Evolutionary conservation across 2,113 vertebrate species (phyloP).

Genomic region (Nothoprocta pentlandii): DNA sequence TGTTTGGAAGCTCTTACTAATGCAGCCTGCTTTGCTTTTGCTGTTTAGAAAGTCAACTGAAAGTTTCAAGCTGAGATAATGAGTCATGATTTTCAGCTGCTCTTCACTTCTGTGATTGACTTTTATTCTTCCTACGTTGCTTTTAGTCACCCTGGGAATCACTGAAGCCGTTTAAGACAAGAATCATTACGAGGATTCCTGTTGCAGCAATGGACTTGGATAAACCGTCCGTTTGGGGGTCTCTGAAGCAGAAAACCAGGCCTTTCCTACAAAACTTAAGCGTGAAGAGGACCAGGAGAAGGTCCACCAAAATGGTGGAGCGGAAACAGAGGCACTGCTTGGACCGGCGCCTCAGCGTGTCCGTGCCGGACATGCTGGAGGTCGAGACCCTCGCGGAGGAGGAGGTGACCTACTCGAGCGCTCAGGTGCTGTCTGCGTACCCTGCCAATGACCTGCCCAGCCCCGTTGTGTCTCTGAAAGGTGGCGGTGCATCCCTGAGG

Average conservation of each 20-base stretch:
- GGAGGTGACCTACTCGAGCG: constrained; percentile 11
- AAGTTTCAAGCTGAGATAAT: constrained; percentile 48
- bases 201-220: constrained; percentile 80
- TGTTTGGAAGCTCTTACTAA: constrained; percentile 37
- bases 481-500: constrained; percentile 47
- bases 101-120: constrained; percentile 50
- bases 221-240: constrained; percentile 81
- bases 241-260: constrained; percentile 80
- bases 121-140: constrained; percentile 14
- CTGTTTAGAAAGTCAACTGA: constrained; percentile 21
- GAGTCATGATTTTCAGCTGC: constrained; percentile 27
- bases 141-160: constrained; percentile 39
- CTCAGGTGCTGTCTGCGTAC: constrained; percentile 46
- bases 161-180: background rate
- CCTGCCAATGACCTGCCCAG: constrained; percentile 72
- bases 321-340: constrained; percentile 35
- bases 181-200: background rate
- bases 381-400: constrained; percentile 57
- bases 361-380: constrained; percentile 80
- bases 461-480: constrained; percentile 49
- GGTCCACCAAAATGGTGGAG: constrained; percentile 56
- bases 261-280: constrained; percentile 78
- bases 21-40: background rate
- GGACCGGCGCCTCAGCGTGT: constrained; percentile 80
- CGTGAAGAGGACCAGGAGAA: constrained; percentile 74